Percentiles rank a stretch among this genome's conserved stretches.
Conservation (phyloP, 1,140 invertebrate genomes). For the Chionoecetes opilio region DNA sequence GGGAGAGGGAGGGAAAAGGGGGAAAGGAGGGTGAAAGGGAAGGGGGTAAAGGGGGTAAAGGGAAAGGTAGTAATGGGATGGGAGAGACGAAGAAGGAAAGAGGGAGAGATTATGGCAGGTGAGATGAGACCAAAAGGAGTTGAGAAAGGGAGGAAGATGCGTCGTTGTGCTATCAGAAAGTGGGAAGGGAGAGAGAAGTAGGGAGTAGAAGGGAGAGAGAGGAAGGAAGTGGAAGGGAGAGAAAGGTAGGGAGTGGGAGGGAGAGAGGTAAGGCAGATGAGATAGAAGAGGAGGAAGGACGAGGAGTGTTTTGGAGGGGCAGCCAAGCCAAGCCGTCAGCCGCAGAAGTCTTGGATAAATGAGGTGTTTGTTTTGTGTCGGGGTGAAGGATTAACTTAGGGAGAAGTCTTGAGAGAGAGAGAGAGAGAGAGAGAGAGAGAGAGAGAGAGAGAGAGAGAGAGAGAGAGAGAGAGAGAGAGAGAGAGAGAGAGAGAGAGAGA, state of each 20-base stretch:
- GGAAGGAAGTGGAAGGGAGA: neutral
- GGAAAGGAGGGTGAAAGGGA: neutral
- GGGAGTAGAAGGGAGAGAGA: neutral
- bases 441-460: conserved; percentile 25
- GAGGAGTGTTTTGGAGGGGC: too few relatives aligned
- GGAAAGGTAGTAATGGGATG: too few relatives aligned
- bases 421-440: conserved; percentile 50
- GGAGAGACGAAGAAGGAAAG: too few relatives aligned
- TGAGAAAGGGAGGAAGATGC: neutral
- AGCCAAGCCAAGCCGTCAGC: too few relatives aligned
- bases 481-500: neutral
- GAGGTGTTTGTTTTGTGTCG: too few relatives aligned
- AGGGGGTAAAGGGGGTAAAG: too few relatives aligned
- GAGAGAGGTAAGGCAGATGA: neutral
- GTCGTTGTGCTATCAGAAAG: neutral
- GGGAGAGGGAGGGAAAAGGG: neutral
- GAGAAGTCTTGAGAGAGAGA: conserved; percentile 4
- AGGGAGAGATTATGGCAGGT: neutral
- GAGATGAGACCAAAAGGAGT: neutral
- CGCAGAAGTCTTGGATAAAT: too few relatives aligned
- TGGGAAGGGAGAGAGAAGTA: neutral
- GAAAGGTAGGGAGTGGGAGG: neutral
- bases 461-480: conserved; percentile 12
- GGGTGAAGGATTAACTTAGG: too few relatives aligned
- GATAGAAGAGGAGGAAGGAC: neutral